Evolutionary conservation across 2,888 invertebrate genomes (phyloP).

Genomic region (Dryadula phaetusa): DNA sequence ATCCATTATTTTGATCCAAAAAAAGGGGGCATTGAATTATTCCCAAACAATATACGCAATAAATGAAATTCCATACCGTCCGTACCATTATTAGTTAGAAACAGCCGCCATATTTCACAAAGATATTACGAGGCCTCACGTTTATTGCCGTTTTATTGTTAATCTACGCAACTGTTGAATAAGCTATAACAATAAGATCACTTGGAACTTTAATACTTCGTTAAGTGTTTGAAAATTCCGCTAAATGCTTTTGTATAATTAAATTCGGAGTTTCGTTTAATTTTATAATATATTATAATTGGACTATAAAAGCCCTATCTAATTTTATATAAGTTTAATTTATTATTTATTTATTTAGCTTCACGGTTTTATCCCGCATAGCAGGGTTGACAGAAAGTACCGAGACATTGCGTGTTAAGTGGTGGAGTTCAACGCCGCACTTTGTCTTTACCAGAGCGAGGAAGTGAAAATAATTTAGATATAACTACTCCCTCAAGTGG

Average conservation of each 20-base stretch:
- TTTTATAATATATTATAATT: conserved; percentile 16
- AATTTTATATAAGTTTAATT: not conserved
- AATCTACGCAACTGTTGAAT: conserved; percentile 32
- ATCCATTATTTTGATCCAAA: conserved; percentile 1
- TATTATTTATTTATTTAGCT: not conserved
- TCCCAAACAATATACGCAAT: conserved; percentile 16
- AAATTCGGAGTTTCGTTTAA: conserved; percentile 9
- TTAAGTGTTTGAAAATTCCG: conserved; percentile 19
- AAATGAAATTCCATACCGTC: conserved; percentile 26
- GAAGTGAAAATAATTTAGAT: too few relatives aligned
- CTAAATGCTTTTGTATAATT: conserved; percentile 12
- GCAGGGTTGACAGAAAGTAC: too few relatives aligned
- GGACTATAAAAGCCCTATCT: not conserved
- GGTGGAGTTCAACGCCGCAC: too few relatives aligned
- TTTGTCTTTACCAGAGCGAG: too few relatives aligned
- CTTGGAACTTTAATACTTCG: conserved; percentile 23
- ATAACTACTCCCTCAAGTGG: too few relatives aligned
- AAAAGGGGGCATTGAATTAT: conserved; percentile 5
- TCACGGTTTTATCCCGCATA: too few relatives aligned
- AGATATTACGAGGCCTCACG: conserved; percentile 25
- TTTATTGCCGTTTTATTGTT: conserved; percentile 37
- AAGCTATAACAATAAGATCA: conserved; percentile 27
- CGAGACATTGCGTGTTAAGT: too few relatives aligned
- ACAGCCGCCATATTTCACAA: conserved; percentile 31
- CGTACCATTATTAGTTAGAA: conserved; percentile 31